These are phyloP conservation scores for Thalassarche chlororhynchos DNA, from an alignment of 2,113 vertebrate genomes.

Conservation along the genomic window DNA sequence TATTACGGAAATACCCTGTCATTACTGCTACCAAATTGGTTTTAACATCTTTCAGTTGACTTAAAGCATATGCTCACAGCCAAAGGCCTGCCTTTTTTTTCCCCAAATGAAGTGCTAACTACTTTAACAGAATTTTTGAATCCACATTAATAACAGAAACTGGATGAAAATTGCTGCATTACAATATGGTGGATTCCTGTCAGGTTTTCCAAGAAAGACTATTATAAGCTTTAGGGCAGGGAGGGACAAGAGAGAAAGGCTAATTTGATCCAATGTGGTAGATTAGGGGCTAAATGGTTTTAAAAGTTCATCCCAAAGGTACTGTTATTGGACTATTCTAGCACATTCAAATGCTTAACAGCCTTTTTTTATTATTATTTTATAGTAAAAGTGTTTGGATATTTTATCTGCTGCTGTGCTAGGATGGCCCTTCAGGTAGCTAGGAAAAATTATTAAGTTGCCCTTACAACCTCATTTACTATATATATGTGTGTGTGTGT, in stretches of 20 bases:
- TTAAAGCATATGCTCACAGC: neutral
- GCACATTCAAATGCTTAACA: neutral
- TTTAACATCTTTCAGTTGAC: neutral
- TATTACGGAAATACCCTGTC: neutral
- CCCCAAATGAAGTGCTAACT: neutral
- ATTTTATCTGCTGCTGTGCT: neutral
- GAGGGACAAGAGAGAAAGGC: neutral
- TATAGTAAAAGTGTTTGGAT: neutral
- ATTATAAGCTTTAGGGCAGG: neutral
- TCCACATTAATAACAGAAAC: neutral
- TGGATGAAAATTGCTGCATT: neutral
- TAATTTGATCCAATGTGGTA: neutral
- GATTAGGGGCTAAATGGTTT: neutral
- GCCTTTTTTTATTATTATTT: neutral
- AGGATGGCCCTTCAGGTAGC: neutral
- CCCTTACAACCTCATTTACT: neutral
- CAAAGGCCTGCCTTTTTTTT: neutral
- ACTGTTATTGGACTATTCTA: neutral
- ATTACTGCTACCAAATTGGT: neutral
- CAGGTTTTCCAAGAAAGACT: neutral
- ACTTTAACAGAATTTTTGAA: neutral
- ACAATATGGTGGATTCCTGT: neutral
- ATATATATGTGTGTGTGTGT: too few relatives aligned
- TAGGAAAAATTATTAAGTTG: neutral
- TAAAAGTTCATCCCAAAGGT: neutral